These are phyloP conservation scores for Calameuta filiformis DNA, from an alignment of 2,888 invertebrate species.

Conservation along the genomic window DNA sequence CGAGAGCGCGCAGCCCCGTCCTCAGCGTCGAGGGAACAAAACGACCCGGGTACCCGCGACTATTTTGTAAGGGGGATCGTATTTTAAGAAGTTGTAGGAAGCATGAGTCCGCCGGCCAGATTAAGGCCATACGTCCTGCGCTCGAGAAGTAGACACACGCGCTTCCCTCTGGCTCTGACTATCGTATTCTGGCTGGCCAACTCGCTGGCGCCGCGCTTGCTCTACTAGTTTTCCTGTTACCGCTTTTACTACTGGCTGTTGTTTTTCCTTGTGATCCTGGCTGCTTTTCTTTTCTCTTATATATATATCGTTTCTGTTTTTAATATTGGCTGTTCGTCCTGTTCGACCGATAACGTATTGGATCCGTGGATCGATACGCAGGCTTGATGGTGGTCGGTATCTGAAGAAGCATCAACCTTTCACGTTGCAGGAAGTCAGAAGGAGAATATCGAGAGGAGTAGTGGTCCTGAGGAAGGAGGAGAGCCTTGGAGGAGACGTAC, in stretches of 20 bases:
- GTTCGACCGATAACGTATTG: not conserved
- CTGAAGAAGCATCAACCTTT: not conserved
- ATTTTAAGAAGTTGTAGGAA: slow-evolving; percentile 58
- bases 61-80: slow-evolving; percentile 52
- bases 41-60: slow-evolving; percentile 33
- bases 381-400: not conserved
- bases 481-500: slow-evolving; percentile 8
- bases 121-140: slow-evolving; percentile 42
- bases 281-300: not conserved
- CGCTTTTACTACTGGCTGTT: not conserved
- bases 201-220: slow-evolving; percentile 31
- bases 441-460: not conserved
- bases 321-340: not conserved
- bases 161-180: slow-evolving; percentile 22
- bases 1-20: slow-evolving; percentile 12
- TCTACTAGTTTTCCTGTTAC: not conserved
- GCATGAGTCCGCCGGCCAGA: slow-evolving; percentile 51
- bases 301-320: not conserved
- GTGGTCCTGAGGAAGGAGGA: slow-evolving; percentile 3
- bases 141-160: slow-evolving; percentile 27
- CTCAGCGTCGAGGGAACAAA: slow-evolving; percentile 26
- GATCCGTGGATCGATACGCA: not conserved
- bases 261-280: not conserved
- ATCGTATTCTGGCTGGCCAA: slow-evolving; percentile 25
- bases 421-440: not conserved